Conservation (phyloP, 2,113 vertebrate genomes). For the Neoarius graeffei region DNA sequence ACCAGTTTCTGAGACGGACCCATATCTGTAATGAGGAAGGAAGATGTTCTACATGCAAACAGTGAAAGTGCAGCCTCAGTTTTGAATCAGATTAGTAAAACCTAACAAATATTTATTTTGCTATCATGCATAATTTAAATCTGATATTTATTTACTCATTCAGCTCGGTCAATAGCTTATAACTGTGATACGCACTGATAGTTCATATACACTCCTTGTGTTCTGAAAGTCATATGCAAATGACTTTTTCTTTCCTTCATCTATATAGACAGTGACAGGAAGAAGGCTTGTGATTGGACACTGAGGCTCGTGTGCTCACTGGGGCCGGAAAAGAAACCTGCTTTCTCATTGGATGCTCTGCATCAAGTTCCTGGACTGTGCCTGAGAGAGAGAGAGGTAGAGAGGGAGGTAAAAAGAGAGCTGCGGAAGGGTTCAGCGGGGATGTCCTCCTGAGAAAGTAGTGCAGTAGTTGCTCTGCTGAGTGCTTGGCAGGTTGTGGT, state of each 20-base stretch:
- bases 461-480: constrained; percentile 40
- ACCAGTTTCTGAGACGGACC: no score
- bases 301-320: constrained; percentile 47
- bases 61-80: background rate
- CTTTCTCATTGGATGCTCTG: constrained; percentile 58
- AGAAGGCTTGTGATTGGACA: constrained; percentile 60
- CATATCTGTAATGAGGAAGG: constrained; percentile 3
- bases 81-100: background rate
- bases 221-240: constrained; percentile 9
- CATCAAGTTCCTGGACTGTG: constrained; percentile 41
- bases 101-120: background rate
- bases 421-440: constrained; percentile 56
- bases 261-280: constrained; percentile 60
- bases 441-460: constrained; percentile 58
- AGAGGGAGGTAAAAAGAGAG: constrained; percentile 44
- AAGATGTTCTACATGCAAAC: background rate
- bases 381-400: constrained; percentile 53
- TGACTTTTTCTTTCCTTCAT: constrained; percentile 51
- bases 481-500: constrained; percentile 35
- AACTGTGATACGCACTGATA: background rate
- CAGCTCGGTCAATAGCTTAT: background rate
- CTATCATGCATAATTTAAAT: background rate
- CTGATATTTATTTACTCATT: background rate
- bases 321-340: constrained; percentile 54
- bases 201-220: background rate